Percentiles rank a stretch among this genome's conserved stretches.
These are phyloP conservation scores for Centropus unirufus DNA, from an alignment of 2,113 vertebrate species.

Conservation along the genomic window DNA sequence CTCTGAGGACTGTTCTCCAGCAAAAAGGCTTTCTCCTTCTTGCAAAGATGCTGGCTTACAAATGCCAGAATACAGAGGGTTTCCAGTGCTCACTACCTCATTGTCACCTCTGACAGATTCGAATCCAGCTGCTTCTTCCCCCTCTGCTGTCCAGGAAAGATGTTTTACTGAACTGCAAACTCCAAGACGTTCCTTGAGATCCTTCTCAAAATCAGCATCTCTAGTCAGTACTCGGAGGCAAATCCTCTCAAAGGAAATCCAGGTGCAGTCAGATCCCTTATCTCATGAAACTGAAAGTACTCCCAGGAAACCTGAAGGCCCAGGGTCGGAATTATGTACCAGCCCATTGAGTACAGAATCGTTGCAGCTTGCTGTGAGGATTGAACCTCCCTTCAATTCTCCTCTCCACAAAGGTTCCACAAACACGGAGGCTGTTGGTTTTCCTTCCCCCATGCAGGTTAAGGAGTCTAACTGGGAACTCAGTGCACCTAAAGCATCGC, in stretches of 20 bases:
- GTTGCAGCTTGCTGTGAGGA: not conserved
- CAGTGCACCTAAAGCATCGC: not conserved
- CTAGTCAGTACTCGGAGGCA: not conserved
- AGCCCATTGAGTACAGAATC: not conserved
- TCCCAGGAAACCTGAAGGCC: not conserved
- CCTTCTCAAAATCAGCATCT: not conserved
- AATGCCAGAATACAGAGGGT: constrained; percentile 13
- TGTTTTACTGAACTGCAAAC: not conserved
- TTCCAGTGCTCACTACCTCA: not conserved
- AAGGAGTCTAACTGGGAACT: not conserved
- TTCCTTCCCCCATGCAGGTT: accelerated
- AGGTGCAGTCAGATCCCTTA: not conserved
- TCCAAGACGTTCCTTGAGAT: constrained; percentile 23
- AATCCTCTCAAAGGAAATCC: not conserved
- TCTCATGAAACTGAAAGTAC: not conserved
- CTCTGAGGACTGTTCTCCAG: constrained; percentile 65
- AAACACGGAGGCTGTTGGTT: not conserved
- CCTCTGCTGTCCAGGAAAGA: not conserved
- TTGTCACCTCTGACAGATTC: constrained; percentile 56
- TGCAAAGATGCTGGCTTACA: constrained; percentile 36
- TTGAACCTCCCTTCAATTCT: not conserved
- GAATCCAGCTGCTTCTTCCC: not conserved
- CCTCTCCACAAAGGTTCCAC: not conserved
- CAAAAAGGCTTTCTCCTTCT: constrained; percentile 65
- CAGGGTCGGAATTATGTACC: not conserved